phyloP scores from a whole-genome alignment of 2,888 invertebrate species.

The Thyatira batis region DNA sequence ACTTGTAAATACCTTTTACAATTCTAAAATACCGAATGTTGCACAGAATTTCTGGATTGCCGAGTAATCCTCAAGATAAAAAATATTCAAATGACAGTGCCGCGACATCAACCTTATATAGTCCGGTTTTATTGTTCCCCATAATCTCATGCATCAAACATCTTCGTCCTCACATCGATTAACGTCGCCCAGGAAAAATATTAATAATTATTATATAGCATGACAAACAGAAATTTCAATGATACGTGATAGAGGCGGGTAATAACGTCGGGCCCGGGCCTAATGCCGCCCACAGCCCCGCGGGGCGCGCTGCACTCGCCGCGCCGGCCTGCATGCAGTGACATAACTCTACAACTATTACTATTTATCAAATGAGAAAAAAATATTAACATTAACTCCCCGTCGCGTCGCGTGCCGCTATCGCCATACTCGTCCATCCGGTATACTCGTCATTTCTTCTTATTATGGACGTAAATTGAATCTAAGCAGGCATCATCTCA shows the following conservation, averaged over 20 bases:
- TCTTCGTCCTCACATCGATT: slow-evolving; percentile 19
- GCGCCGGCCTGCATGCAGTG: slow-evolving; percentile 40
- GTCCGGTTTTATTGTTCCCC: background rate
- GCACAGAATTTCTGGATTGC: too few species aligned
- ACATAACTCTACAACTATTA: slow-evolving; percentile 73
- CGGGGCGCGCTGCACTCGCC: slow-evolving; percentile 42
- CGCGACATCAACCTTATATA: background rate
- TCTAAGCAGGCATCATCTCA: slow-evolving; percentile 46
- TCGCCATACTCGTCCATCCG: slow-evolving; percentile 54
- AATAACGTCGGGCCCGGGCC: slow-evolving; percentile 47
- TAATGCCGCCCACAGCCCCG: slow-evolving; percentile 49
- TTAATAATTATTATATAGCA: slow-evolving; percentile 66
- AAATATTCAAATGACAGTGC: too few species aligned
- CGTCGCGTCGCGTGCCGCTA: slow-evolving; percentile 72
- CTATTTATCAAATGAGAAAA: slow-evolving; percentile 69
- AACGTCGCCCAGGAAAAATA: slow-evolving; percentile 41
- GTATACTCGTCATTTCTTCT: slow-evolving; percentile 48
- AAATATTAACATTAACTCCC: slow-evolving; percentile 63
- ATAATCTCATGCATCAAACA: background rate
- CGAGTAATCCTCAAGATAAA: too few species aligned
- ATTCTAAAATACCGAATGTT: too few species aligned
- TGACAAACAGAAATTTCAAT: slow-evolving; percentile 74
- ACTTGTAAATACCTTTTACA: too few species aligned
- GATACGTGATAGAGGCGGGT: slow-evolving; percentile 59
- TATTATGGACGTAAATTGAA: slow-evolving; percentile 65